Evolutionary conservation across 2,888 invertebrate genomes (phyloP).

Genomic region (Eurois occulta): DNA sequence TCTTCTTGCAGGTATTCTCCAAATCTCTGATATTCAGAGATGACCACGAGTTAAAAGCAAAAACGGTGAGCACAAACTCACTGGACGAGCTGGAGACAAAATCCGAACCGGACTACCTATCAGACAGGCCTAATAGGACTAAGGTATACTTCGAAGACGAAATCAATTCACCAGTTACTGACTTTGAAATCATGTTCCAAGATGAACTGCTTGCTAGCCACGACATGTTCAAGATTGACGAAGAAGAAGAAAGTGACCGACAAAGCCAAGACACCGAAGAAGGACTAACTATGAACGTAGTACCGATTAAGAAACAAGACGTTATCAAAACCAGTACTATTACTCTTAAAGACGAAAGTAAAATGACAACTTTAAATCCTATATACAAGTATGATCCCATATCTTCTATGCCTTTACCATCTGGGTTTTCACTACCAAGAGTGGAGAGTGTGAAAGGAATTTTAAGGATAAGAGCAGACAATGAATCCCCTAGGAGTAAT

Average conservation of each 20-base stretch:
- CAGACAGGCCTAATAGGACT: slow-evolving; percentile 85
- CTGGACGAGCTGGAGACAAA: slow-evolving; percentile 86
- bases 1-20: slow-evolving; percentile 85
- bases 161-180: slow-evolving; percentile 87
- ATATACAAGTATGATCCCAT: slow-evolving; percentile 86
- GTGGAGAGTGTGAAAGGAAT: slow-evolving; percentile 87
- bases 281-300: slow-evolving; percentile 85
- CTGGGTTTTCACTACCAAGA: slow-evolving; percentile 81
- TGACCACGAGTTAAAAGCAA: slow-evolving; percentile 83
- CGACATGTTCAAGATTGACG: slow-evolving; percentile 88
- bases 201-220: slow-evolving; percentile 84
- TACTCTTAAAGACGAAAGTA: slow-evolving; percentile 86
- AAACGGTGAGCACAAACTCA: slow-evolving; percentile 76
- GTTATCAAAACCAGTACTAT: slow-evolving; percentile 86
- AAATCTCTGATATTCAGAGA: slow-evolving; percentile 89
- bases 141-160: slow-evolving; percentile 89
- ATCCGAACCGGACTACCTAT: slow-evolving; percentile 85
- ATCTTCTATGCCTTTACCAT: slow-evolving; percentile 80
- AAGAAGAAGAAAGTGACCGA: slow-evolving; percentile 86
- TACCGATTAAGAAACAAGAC: slow-evolving; percentile 83
- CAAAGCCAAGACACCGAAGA: slow-evolving; percentile 84
- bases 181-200: slow-evolving; percentile 90
- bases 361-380: slow-evolving; percentile 83
- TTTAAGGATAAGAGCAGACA: slow-evolving; percentile 76
- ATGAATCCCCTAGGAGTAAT: slow-evolving; percentile 79